A percentile compares a stretch with the other conserved stretches of the same genome.
These are phyloP conservation scores for Drosophila lacicola DNA, from an alignment of 2,888 invertebrate species.

Conservation along the genomic window DNA sequence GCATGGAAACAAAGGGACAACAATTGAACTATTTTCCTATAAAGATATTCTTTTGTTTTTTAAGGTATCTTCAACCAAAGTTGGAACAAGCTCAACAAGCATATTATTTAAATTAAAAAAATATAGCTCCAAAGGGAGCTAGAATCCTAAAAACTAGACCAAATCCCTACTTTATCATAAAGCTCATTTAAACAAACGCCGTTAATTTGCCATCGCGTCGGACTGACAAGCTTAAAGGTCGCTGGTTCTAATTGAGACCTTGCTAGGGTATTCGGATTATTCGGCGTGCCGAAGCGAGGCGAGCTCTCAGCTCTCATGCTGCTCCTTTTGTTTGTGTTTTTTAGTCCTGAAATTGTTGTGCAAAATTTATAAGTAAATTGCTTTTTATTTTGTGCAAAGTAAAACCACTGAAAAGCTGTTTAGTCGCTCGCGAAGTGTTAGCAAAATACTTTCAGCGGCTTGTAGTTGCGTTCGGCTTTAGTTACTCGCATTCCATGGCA, in stretches of 20 bases:
- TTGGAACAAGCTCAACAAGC: too few relatives aligned
- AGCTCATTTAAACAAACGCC: too few relatives aligned
- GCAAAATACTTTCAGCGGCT: constrained; percentile 61
- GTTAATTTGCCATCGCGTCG: too few relatives aligned
- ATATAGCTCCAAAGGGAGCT: too few relatives aligned
- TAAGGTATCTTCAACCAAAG: too few relatives aligned
- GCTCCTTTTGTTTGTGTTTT: constrained; percentile 2
- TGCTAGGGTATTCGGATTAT: constrained; percentile 2
- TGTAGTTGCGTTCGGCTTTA: constrained; percentile 27
- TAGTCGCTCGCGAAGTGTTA: constrained; percentile 63
- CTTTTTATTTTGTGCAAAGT: constrained; percentile 56
- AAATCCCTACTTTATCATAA: too few relatives aligned
- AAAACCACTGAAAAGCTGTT: constrained; percentile 62
- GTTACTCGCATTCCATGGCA: constrained; percentile 13
- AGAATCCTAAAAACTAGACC: too few relatives aligned
- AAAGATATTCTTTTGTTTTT: too few relatives aligned
- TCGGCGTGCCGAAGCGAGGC: background rate
- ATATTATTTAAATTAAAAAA: too few relatives aligned
- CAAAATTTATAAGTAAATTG: constrained; percentile 67
- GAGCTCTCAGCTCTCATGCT: background rate
- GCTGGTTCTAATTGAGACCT: background rate
- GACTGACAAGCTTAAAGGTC: too few relatives aligned
- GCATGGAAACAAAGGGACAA: too few relatives aligned
- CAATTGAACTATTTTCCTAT: too few relatives aligned
- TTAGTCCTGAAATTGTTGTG: constrained; percentile 58